Percentiles rank a stretch among this genome's conserved stretches.
These are phyloP conservation scores for Acronicta alni DNA, from an alignment of 2,888 invertebrate species.

Conservation along the genomic window DNA sequence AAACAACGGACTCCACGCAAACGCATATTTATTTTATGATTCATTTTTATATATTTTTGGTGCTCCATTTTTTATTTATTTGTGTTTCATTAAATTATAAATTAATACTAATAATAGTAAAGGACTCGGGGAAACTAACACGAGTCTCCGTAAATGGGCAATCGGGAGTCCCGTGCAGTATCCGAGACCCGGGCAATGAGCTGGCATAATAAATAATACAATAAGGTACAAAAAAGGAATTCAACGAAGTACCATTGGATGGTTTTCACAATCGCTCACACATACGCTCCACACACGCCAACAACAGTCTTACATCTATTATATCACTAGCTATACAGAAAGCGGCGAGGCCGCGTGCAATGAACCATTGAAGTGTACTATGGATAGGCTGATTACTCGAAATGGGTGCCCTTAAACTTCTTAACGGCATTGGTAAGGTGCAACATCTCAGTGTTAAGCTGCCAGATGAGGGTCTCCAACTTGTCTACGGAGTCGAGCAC, in stretches of 20 bases:
- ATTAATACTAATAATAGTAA: conserved; percentile 86
- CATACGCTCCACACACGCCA: conserved; percentile 80
- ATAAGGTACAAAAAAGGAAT: conserved; percentile 84
- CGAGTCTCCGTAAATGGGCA: conserved; percentile 86
- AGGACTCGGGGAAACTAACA: conserved; percentile 77
- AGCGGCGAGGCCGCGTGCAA: conserved; percentile 82
- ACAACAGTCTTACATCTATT: conserved; percentile 85
- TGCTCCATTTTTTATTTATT: conserved; percentile 86
- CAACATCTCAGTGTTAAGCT: conserved; percentile 95
- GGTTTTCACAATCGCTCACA: conserved; percentile 81
- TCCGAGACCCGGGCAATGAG: conserved; percentile 85
- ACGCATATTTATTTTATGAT: conserved; percentile 86
- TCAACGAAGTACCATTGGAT: conserved; percentile 85
- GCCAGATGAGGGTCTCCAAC: conserved; percentile 94
- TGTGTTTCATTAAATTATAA: conserved; percentile 86
- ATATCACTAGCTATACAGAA: conserved; percentile 89
- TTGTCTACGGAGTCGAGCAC: conserved; percentile 97
- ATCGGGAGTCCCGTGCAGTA: conserved; percentile 78
- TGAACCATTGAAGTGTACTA: conserved; percentile 76
- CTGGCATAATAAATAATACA: conserved; percentile 88
- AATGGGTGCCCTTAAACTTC: conserved; percentile 93
- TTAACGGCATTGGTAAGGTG: conserved; percentile 96
- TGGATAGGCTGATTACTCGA: conserved; percentile 81
- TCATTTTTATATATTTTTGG: conserved; percentile 85
- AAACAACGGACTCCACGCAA: conserved; percentile 81